Evolutionary conservation across 2,888 invertebrate species (phyloP).

Genomic region (Aproaerema taeniolella): DNA sequence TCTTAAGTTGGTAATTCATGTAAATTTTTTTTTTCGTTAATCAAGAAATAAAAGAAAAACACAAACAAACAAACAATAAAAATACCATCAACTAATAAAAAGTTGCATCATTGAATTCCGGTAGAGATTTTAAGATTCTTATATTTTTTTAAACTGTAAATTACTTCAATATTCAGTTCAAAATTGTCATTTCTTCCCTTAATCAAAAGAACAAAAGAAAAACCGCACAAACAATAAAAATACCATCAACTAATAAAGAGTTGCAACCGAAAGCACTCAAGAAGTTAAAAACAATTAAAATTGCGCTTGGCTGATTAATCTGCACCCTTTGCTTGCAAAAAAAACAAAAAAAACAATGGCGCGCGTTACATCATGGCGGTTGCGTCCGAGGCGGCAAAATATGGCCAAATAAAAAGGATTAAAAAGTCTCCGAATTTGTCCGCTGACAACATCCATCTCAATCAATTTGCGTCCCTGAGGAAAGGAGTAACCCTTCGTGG

Average conservation of each 20-base stretch:
- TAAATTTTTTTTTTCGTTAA: no score
- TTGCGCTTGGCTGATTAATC: constrained; percentile 41
- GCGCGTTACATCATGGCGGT: constrained; percentile 26
- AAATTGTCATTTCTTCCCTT: no score
- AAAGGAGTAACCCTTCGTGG: constrained; percentile 66
- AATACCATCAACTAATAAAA: constrained; percentile 13
- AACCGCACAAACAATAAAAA: constrained; percentile 6
- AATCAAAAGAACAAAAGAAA: constrained; percentile 3
- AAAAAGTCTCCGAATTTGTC: constrained; percentile 59
- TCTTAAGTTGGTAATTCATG: no score
- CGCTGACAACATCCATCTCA: constrained; percentile 74
- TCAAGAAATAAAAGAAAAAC: constrained; percentile 3
- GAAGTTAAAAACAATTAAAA: constrained; percentile 63
- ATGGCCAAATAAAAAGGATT: constrained; percentile 38
- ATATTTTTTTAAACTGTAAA: no score
- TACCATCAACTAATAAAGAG: constrained; percentile 14
- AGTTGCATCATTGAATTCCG: no score
- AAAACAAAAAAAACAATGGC: constrained; percentile 32
- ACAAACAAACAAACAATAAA: constrained; percentile 4
- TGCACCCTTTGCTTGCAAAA: constrained; percentile 28
- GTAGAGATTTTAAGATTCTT: no score
- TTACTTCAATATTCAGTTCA: no score
- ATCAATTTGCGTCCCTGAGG: constrained; percentile 68
- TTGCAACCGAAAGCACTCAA: constrained; percentile 49
- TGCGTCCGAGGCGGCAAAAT: constrained; percentile 4